Conservation (phyloP, 2,113 vertebrate species). For the Psittacula cyanocephala region DNA sequence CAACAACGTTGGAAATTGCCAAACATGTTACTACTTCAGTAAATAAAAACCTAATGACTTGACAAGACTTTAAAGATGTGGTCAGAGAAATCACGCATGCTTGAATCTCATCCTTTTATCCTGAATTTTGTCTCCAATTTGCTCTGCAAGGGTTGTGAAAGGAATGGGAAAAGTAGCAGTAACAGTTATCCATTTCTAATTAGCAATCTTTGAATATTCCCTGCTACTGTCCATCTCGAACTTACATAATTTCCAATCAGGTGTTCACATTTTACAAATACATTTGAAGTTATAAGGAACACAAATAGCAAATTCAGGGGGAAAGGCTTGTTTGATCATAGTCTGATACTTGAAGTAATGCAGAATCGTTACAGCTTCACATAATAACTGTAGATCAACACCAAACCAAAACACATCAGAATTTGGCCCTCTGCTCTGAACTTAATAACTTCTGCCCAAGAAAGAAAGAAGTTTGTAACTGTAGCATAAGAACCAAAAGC, state of each 20-base stretch:
- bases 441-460: fast-evolving
- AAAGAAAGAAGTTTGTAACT: neutral
- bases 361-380: neutral
- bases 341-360: neutral
- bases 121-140: fast-evolving
- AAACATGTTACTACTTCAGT: neutral
- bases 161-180: neutral
- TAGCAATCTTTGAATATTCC: neutral
- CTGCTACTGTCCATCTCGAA: neutral
- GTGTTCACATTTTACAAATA: neutral
- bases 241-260: neutral
- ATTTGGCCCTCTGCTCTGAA: neutral
- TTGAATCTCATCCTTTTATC: neutral
- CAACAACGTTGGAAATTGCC: neutral
- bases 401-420: neutral
- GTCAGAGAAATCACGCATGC: neutral
- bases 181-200: neutral
- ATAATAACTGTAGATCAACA: neutral
- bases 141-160: neutral
- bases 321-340: neutral
- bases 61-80: neutral
- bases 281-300: neutral
- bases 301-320: neutral
- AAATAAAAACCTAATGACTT: neutral
- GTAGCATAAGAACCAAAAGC: neutral